Evolutionary conservation across 2,797 vertebrate genomes (phyloP), one percentile per base, ranked within the genome.

Genomic region (Pipistrellus kuhlii): DNA sequence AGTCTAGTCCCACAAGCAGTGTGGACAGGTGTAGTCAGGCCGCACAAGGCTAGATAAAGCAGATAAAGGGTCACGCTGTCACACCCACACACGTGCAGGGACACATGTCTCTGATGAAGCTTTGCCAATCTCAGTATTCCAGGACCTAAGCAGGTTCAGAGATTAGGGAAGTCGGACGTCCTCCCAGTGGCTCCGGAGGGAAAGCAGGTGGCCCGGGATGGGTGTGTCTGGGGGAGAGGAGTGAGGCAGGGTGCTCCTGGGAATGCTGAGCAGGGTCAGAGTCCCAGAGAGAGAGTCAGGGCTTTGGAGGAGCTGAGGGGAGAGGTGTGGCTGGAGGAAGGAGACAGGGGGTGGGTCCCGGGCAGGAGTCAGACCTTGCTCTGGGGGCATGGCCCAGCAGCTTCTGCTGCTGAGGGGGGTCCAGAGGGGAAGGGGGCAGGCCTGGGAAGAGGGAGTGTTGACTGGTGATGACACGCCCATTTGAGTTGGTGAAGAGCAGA

Each of bases 401-500:
- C 25, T n/a, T n/a, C 27, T 23, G 66, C 15, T 6, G 23, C n/a
- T 23, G 66, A 12, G 53, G 20, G 8, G 1, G 20, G 20, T 41
- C 38, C 38, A 38, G 38, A 38, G 7, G 53, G 18, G 8, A 8
- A 2, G 18, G 27, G 77, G 51, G 57, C n/a, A 51, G n/a, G 68
- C 8, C 77, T 1, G 41, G 62, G 41, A 9, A 17, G 32, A 53
- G 46, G 30, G 6, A 25, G 44, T 41, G 55, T 4, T 75, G n/a
- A 32, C 18, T 8, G 20, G 30, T 7, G 32, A 51, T 5, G 48
- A 66, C 18, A n/a, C 0, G 1, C 8, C 30, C 2, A 6, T 23
- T 41, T 41, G 38, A 41, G 38, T 41, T 41, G 6, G 4, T 41
- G 38, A 41, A 41, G 38, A 41, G 38, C 38, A 41, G 38, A 41